These are phyloP conservation scores for Pagetopsis macropterus DNA, from an alignment of 2,797 vertebrate genomes.

Conservation along the genomic window DNA sequence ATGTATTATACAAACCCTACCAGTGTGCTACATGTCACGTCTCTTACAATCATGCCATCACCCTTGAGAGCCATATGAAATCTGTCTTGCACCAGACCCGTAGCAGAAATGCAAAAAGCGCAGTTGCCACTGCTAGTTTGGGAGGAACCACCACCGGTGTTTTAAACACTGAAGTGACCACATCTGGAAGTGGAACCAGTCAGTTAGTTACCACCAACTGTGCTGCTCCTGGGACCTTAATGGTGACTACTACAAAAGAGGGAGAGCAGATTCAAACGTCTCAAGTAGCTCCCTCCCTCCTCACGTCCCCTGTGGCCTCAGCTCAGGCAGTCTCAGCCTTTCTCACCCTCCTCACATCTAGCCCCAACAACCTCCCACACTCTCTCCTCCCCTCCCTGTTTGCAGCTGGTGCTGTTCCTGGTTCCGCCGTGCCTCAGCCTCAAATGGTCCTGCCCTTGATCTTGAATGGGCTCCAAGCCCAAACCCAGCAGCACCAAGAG, in stretches of 20 bases:
- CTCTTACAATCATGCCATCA: constrained; percentile 94
- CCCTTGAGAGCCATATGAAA: constrained; percentile 90
- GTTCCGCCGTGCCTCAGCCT: constrained; percentile 77
- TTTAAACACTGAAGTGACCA: constrained; percentile 63
- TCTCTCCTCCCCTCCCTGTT: constrained; percentile 83
- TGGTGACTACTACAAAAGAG: constrained; percentile 78
- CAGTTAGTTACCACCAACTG: constrained; percentile 76
- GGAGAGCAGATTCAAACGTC: constrained; percentile 79
- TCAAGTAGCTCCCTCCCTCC: constrained; percentile 80
- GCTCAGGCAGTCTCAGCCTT: constrained; percentile 86
- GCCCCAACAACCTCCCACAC: constrained; percentile 80
- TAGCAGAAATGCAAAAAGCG: constrained; percentile 82
- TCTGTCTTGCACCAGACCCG: constrained; percentile 92
- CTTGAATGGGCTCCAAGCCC: constrained; percentile 83
- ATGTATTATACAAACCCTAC: constrained; percentile 89
- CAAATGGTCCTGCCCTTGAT: constrained; percentile 87
- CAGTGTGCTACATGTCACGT: constrained; percentile 92
- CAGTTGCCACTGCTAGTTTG: constrained; percentile 55
- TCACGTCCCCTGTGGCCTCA: constrained; percentile 84
- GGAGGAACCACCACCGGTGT: constrained; percentile 61
- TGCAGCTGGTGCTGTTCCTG: constrained; percentile 72
- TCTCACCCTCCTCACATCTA: constrained; percentile 85
- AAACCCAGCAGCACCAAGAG: constrained; percentile 80
- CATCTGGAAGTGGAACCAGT: constrained; percentile 67
- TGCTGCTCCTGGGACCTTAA: constrained; percentile 73